Evolutionary conservation across 2,113 vertebrate genomes (phyloP).

Genomic region (Cyanocitta stelleri): DNA sequence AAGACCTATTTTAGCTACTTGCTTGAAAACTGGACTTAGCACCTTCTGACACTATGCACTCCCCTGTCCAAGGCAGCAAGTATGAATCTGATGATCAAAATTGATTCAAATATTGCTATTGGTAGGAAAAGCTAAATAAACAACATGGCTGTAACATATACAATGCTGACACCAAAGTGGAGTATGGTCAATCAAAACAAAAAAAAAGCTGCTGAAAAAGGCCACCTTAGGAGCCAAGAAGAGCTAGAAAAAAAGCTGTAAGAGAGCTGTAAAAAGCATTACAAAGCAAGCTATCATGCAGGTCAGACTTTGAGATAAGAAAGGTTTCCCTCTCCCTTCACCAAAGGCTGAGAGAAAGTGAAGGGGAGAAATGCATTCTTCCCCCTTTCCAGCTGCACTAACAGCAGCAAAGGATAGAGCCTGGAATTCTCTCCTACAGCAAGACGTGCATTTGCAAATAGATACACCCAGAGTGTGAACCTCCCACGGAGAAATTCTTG

Average conservation of each 20-base stretch:
- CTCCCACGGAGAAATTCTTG: neutral
- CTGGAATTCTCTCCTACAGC: neutral
- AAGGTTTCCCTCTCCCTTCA: neutral
- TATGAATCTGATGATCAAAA: neutral
- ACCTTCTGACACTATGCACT: neutral
- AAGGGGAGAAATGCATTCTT: neutral
- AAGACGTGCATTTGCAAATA: neutral
- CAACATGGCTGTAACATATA: neutral
- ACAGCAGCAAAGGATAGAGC: neutral
- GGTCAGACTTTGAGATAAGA: neutral
- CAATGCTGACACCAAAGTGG: neutral
- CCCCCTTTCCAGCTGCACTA: neutral
- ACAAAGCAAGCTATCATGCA: neutral
- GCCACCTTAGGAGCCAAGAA: neutral
- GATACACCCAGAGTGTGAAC: neutral
- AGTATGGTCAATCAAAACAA: neutral
- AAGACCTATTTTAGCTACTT: neutral
- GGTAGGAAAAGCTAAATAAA: neutral
- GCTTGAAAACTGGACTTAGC: neutral
- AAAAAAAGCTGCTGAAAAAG: neutral
- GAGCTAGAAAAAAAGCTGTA: neutral
- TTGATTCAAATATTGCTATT: neutral
- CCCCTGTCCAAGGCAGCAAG: neutral
- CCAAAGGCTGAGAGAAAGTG: neutral
- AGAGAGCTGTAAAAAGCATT: neutral